These are phyloP conservation scores for Zaprionus africanus DNA, from an alignment of 1,140 invertebrate species.

Conservation along the genomic window DNA sequence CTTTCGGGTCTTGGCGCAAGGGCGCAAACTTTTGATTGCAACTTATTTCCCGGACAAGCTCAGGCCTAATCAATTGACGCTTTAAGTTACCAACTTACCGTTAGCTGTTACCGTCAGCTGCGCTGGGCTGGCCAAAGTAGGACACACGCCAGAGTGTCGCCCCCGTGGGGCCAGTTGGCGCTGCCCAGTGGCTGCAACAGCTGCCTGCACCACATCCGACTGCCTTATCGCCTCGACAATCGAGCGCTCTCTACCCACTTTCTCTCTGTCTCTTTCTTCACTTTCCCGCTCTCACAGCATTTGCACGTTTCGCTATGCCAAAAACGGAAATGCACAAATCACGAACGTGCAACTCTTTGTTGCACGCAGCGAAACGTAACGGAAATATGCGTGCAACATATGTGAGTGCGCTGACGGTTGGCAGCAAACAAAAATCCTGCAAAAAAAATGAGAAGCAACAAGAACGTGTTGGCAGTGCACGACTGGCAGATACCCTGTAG, in stretches of 20 bases:
- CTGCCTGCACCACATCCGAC: background rate
- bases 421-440: conserved; percentile 42
- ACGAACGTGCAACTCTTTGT: conserved; percentile 56
- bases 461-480: background rate
- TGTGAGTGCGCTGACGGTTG: conserved; percentile 36
- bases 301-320: conserved; percentile 24
- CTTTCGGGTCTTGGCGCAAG: conserved; percentile 48
- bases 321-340: conserved; percentile 78
- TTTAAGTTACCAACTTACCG: conserved; percentile 34
- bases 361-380: conserved; percentile 55
- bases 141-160: background rate
- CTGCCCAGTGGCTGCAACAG: background rate
- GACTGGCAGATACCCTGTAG: conserved; percentile 1
- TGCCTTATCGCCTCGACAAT: conserved; percentile 1
- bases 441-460: conserved; percentile 20
- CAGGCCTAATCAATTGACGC: conserved; percentile 67
- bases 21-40: conserved; percentile 60
- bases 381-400: conserved; percentile 74
- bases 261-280: background rate
- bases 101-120: background rate
- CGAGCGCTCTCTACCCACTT: background rate
- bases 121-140: conserved; percentile 6
- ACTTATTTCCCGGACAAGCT: conserved; percentile 12
- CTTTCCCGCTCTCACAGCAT: background rate
- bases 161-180: background rate